Percentiles rank a stretch among this genome's conserved stretches.
Evolutionary conservation across 1,140 invertebrate species (phyloP).

Genomic region (Linepithema humile): DNA sequence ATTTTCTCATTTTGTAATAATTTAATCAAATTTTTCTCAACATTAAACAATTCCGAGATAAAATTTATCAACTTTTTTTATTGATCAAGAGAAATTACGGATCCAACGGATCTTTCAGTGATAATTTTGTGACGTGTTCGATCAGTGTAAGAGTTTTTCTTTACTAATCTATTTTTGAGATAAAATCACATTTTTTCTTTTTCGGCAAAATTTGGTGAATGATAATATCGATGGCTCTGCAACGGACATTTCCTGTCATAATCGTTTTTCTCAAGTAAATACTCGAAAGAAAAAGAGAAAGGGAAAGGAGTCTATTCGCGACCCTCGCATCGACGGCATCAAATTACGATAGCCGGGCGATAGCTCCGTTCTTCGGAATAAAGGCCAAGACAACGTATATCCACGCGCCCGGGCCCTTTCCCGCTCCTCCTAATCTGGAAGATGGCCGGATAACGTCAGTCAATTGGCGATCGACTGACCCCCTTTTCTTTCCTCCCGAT

Average conservation of each 20-base stretch:
- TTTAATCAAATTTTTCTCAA: too few species aligned
- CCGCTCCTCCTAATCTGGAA: slow-evolving; percentile 80
- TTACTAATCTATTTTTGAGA: background rate
- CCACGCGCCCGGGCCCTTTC: slow-evolving; percentile 45
- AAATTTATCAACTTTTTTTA: too few species aligned
- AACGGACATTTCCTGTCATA: background rate
- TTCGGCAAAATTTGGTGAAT: background rate
- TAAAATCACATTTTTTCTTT: background rate
- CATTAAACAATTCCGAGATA: too few species aligned
- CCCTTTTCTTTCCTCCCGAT: slow-evolving; percentile 11
- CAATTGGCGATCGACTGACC: slow-evolving; percentile 80
- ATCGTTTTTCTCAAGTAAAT: background rate
- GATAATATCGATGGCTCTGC: background rate
- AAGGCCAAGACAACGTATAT: slow-evolving; percentile 62
- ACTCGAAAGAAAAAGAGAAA: too few species aligned
- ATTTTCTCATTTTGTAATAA: too few species aligned
- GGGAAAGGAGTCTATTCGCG: too few species aligned
- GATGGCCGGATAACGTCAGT: slow-evolving; percentile 81
- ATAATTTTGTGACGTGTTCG: too few species aligned
- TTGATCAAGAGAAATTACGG: too few species aligned
- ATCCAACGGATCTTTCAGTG: too few species aligned
- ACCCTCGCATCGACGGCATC: background rate
- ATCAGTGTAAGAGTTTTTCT: too few species aligned
- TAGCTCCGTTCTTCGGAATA: slow-evolving; percentile 46
- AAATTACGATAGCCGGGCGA: slow-evolving; percentile 47